A percentile compares a stretch with the other conserved stretches of the same genome.
Conservation (phyloP, 2,888 invertebrate genomes). For the Acheta domesticus region DNA sequence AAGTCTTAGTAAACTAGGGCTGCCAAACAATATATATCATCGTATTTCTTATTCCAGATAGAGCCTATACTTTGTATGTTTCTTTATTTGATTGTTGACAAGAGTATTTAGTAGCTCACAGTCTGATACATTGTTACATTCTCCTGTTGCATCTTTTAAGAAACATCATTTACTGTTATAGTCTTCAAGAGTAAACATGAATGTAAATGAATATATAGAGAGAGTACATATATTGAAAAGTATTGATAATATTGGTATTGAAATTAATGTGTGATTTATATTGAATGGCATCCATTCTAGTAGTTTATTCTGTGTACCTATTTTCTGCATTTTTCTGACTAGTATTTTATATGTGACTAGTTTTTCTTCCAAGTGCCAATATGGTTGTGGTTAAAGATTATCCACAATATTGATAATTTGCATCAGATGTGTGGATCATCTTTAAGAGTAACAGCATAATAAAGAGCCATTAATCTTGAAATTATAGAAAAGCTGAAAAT, state of each 20-base stretch:
- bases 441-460: background rate
- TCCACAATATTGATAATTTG: background rate
- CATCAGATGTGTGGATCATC: background rate
- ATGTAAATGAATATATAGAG: background rate
- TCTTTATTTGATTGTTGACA: background rate
- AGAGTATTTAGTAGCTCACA: background rate
- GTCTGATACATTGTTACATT: background rate
- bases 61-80: background rate
- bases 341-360: background rate
- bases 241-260: background rate
- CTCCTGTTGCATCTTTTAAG: background rate
- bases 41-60: background rate
- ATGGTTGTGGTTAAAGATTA: background rate
- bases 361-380: constrained; percentile 5
- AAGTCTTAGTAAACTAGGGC: background rate
- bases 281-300: constrained; percentile 18
- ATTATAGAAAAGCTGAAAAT: background rate
- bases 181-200: background rate
- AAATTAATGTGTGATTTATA: background rate
- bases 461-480: background rate
- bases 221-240: background rate
- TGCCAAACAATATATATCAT: constrained; percentile 18
- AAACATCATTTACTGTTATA: background rate
- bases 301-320: background rate
- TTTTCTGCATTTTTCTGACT: background rate